A percentile compares a stretch with the other conserved stretches of the same genome.
Evolutionary conservation across 2,113 vertebrate genomes (phyloP).

Genomic region (Empidonax alnorum): DNA sequence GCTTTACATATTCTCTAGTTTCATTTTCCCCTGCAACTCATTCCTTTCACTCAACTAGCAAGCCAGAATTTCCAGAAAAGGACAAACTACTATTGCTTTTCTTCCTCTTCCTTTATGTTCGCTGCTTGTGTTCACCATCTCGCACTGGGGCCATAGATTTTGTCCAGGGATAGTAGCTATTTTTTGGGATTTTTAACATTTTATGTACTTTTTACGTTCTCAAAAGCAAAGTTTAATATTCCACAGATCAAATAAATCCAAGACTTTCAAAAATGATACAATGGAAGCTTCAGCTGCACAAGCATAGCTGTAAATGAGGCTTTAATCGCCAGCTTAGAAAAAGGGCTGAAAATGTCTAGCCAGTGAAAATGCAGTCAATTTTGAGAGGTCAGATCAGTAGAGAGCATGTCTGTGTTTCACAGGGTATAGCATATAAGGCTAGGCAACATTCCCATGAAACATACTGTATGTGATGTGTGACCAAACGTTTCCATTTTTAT

Average conservation of each 20-base stretch:
- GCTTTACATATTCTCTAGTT: slow-evolving; percentile 71
- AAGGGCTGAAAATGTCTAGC: slow-evolving; percentile 25
- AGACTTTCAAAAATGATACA: not conserved
- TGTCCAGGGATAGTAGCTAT: not conserved
- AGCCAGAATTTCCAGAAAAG: slow-evolving; percentile 64
- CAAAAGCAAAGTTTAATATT: not conserved
- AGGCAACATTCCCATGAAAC: not conserved
- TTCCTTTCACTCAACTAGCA: slow-evolving; percentile 28
- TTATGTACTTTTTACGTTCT: not conserved
- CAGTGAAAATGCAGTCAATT: slow-evolving; percentile 31
- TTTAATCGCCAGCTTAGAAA: slow-evolving; percentile 56
- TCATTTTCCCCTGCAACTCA: slow-evolving; percentile 49
- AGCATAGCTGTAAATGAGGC: slow-evolving; percentile 40
- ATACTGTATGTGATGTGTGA: not conserved
- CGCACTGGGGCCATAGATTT: not conserved
- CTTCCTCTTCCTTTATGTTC: slow-evolving; percentile 26
- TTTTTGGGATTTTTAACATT: not conserved
- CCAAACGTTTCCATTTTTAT: not conserved
- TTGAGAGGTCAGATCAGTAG: slow-evolving; percentile 6
- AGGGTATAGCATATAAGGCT: not conserved
- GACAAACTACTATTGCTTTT: slow-evolving; percentile 17
- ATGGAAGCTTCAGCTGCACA: slow-evolving; percentile 38
- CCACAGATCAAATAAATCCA: not conserved
- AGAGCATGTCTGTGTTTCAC: not conserved
- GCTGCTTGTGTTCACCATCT: not conserved